Percentiles rank a stretch among this genome's conserved stretches.
Evolutionary conservation across 1,140 invertebrate species (phyloP).

Genomic region (Zaprionus lachaisei): DNA sequence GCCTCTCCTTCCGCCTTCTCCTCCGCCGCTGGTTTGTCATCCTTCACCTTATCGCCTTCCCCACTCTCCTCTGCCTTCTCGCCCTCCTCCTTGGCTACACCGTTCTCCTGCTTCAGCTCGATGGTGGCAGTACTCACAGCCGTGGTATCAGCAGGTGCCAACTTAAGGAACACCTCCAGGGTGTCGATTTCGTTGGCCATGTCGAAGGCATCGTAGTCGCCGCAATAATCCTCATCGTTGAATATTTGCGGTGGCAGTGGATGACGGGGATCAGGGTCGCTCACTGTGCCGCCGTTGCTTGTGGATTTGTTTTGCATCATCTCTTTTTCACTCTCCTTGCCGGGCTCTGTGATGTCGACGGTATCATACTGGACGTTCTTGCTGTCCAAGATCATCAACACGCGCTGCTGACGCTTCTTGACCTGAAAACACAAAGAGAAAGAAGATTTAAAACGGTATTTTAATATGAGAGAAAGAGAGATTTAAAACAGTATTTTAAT

Average conservation of each 20-base stretch:
- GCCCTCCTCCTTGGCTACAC: conserved; percentile 51
- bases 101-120: conserved; percentile 84
- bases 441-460: conserved; percentile 2
- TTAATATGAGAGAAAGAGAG: background rate
- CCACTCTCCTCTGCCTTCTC: conserved; percentile 34
- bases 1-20: conserved; percentile 42
- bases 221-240: conserved; percentile 96
- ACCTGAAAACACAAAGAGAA: conserved; percentile 87
- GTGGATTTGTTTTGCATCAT: conserved; percentile 96
- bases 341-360: conserved; percentile 97
- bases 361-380: conserved; percentile 94
- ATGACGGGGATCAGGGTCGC: conserved; percentile 86
- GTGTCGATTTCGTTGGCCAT: conserved; percentile 95
- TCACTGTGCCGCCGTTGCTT: conserved; percentile 89
- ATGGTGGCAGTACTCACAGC: conserved; percentile 84
- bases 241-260: conserved; percentile 97
- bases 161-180: conserved; percentile 93
- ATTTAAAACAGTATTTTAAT: too few relatives aligned
- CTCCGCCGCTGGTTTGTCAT: conserved; percentile 45
- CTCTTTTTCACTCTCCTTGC: conserved; percentile 93
- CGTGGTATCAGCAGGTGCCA: conserved; percentile 86
- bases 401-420: conserved; percentile 96
- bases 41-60: conserved; percentile 8
- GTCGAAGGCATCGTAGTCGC: conserved; percentile 97
- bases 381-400: conserved; percentile 95